A percentile compares a stretch with the other conserved stretches of the same genome.
Evolutionary conservation across 2,113 vertebrate species (phyloP).

Genomic region (Phyllopteryx taeniolatus): DNA sequence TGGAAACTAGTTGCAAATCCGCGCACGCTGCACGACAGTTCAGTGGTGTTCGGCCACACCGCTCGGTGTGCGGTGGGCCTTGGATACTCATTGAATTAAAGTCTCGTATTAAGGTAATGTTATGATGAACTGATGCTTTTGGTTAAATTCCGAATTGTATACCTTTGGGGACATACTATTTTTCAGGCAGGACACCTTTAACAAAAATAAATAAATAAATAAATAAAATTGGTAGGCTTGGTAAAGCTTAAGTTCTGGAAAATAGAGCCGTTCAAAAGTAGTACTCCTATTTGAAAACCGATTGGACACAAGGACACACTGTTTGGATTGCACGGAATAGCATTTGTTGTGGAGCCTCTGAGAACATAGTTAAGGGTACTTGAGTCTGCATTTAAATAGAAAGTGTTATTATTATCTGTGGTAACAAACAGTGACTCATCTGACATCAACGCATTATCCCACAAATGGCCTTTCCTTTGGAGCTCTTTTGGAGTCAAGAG

Average conservation of each 20-base stretch:
- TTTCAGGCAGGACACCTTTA: neutral
- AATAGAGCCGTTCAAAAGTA: neutral
- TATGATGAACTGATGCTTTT: neutral
- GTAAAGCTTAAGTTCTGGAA: neutral
- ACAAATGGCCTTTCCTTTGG: constrained; percentile 35
- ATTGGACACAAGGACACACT: neutral
- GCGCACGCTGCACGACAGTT: too few species aligned
- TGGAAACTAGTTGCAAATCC: too few species aligned
- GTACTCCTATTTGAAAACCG: neutral
- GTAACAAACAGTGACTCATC: constrained; percentile 51
- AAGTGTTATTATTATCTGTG: constrained; percentile 40
- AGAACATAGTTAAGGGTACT: constrained; percentile 38
- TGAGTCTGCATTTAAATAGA: constrained; percentile 32
- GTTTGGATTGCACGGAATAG: constrained; percentile 8
- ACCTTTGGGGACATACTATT: neutral
- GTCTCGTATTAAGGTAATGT: neutral
- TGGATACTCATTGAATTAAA: neutral
- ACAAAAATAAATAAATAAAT: neutral
- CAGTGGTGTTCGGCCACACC: too few species aligned
- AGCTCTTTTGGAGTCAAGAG: constrained; percentile 48
- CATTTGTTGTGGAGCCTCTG: constrained; percentile 29
- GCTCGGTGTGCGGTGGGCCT: neutral
- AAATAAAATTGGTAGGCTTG: neutral
- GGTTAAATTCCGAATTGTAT: neutral
- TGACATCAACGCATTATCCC: constrained; percentile 50